Base-by-base conservation (phyloP, 1,140 invertebrate genomes). In the Asbolus verrucosus region DNA sequence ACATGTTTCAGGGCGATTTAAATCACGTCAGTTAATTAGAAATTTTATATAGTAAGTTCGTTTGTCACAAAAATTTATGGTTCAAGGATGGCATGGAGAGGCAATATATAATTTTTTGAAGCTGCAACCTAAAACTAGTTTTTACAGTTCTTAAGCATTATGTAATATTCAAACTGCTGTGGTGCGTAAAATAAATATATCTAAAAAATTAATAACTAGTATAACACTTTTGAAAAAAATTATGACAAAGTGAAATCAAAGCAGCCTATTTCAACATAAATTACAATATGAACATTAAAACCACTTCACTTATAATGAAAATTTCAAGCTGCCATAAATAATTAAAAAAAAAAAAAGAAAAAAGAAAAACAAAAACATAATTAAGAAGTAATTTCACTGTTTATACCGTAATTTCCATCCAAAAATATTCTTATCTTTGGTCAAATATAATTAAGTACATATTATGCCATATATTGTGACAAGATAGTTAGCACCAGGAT, bases 401-500 rank as follows among this genome's bases (percentile, higher is more conserved):
- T 54, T 54, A 61, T 31, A 68, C 54, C 39, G 38, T 41, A 60
- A 61, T 43, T 60, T 60, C 21, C 27, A 41, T 68, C 74, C 69
- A 76, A 76, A 72, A 72, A 74, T 65, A 60, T 72, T 61, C 16
- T 54, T 66, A 15, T 77, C 76, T 77, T 77, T 77, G 76, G 76
- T 77, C 66, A 76, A 71, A 73, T 66, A 73, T 30, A 71, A 61
- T 74, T 74, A 76, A 76, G 73, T 76, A 76, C 72, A 74, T 71
- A 65, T 65, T 33, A 68, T 30, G 31, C n/a, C n/a, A n/a, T n/a
- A 63, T 18, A 50, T 31, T 43, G 66, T 33, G 18, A 30, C 15
- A 14, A 60, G 60, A 67, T 38, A 16, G 36, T 83, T 81, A 92
- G 87, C 90, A 92, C 91, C 91, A 92, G 60, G 89, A 91, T 80